Evolutionary conservation across 2,888 invertebrate genomes (phyloP), one percentile per base, ranked within the genome.

Genomic region (Drosophila maculinotata): DNA sequence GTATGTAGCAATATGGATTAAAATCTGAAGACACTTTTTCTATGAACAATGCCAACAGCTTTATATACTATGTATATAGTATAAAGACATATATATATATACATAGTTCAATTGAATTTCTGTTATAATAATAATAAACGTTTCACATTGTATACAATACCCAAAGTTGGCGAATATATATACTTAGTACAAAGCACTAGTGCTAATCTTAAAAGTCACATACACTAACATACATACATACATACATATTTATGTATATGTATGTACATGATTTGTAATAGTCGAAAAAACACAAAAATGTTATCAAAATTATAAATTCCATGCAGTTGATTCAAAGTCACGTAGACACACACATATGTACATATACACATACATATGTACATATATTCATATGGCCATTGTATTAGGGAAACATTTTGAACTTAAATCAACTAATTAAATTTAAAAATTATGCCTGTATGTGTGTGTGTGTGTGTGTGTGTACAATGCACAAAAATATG

Each of bases 301-400:
- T 65, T 71, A 67, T 71, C 57, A 72, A 62, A 67, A 72, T 53
- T 57, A 45, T 47, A 72, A 71, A 62, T 67, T 48, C 31, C 48
- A 26, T 31, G 17, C 54, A 49, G 52, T 63, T 52, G 49, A 70
- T 70, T 56, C 26, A 25, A n/a, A 67, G 73, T 67, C 57, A 72
- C 60, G 66, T 60, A 60, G 45, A 35, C 9, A 44, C 28, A 30
- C 17, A 56, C 23, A 31, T 35, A 25, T 17, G 14, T 4, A 23
- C 10, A 35, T 12, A 44, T 8, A 59, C 9, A 26, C 33, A 28
- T 17, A 10, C 26, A 41, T 28, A 15, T 49, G n/a, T 10, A 3
- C 25, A 41, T 53, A 70, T 8, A 4, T 7, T 25, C 17, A 17
- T 35, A 20, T 42, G 38, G n/a, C 12, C 20, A 39, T 45, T 31